Evolutionary conservation across 2,113 vertebrate species (phyloP).

Genomic region (Eulemur macaco): DNA sequence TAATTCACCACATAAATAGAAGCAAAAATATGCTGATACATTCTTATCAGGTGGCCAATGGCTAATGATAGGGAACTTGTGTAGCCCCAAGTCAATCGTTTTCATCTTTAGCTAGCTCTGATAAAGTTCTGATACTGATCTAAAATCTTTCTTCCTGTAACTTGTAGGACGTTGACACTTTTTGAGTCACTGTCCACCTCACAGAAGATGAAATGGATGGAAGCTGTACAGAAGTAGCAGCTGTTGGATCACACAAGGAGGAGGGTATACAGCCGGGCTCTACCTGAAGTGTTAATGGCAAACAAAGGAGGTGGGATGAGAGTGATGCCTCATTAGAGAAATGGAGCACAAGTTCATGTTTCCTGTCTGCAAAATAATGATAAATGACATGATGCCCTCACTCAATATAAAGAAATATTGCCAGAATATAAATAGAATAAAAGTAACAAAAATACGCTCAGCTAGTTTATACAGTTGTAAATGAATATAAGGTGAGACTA

Average conservation of each 20-base stretch:
- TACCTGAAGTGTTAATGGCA: background rate
- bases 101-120: background rate
- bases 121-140: background rate
- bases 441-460: background rate
- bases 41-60: background rate
- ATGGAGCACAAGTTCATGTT: background rate
- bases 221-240: background rate
- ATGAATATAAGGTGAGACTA: background rate
- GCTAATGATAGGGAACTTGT: background rate
- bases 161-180: background rate
- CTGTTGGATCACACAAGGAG: background rate
- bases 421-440: background rate
- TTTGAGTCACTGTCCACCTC: background rate
- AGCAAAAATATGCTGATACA: background rate
- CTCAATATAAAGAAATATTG: background rate
- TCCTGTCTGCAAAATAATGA: background rate
- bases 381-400: background rate
- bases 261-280: rapidly evolving
- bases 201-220: background rate
- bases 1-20: no score
- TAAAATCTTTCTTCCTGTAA: background rate
- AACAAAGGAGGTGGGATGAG: background rate
- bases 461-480: background rate
- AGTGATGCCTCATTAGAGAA: background rate
- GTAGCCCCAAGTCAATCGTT: background rate